Evolutionary conservation across 2,113 vertebrate species (phyloP).

Genomic region (Corythornis cristatus): DNA sequence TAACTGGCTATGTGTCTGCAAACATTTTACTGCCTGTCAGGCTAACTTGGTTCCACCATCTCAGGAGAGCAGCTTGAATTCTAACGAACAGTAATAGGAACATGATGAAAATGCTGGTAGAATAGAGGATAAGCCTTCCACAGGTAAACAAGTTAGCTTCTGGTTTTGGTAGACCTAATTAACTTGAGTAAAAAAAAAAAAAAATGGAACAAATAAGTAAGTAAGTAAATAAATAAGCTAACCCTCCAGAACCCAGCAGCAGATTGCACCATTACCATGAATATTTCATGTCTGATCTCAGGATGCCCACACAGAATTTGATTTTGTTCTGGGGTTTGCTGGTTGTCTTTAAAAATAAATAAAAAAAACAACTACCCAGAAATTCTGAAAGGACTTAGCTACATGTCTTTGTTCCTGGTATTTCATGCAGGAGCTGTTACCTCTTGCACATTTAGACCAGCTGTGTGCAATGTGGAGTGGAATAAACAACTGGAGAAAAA

Average conservation of each 20-base stretch:
- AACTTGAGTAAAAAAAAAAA: background rate
- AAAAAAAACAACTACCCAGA: background rate
- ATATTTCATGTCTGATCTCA: conserved; percentile 37
- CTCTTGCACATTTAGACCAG: background rate
- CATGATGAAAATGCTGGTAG: background rate
- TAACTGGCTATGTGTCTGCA: background rate
- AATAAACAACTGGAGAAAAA: background rate
- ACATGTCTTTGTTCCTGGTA: background rate
- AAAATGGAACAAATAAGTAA: background rate
- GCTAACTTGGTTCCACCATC: background rate
- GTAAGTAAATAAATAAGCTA: background rate
- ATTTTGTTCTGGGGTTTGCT: background rate
- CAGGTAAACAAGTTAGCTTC: background rate
- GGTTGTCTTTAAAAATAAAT: background rate
- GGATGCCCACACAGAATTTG: background rate
- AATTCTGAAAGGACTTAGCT: background rate
- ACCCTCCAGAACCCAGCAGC: background rate
- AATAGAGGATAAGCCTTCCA: background rate
- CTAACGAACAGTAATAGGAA: background rate
- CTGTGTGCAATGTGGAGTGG: background rate
- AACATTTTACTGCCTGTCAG: conserved; percentile 12
- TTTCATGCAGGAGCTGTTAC: background rate
- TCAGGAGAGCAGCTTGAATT: background rate
- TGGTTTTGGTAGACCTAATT: conserved; percentile 1
- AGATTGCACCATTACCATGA: conserved; percentile 19